Evolutionary conservation across 1,140 invertebrate species (phyloP), one percentile per base, ranked within the genome.

Genomic region (Drosophila sp.): DNA sequence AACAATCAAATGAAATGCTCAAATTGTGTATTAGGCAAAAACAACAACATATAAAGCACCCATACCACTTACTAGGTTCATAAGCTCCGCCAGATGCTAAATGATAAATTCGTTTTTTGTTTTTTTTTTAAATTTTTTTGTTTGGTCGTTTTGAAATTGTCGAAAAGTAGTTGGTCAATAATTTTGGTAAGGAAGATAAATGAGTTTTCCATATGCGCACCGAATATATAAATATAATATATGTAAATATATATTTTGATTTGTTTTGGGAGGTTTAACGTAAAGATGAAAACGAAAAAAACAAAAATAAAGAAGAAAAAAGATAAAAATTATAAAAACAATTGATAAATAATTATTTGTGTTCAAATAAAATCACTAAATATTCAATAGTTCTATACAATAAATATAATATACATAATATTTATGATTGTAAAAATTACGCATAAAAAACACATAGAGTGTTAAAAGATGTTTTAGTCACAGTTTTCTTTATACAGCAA

Each of bases 11-110:
- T 83, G 72, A 65, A 75, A 76, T 76, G 76, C 72, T 70, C 59
- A 53, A 78, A 63, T 40, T 46, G 45, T 70, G 63, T 54, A 13
- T 46, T 71, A 72, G 76, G 76, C 76, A 83, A 71, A 65, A 62
- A 81, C 78, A 84, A 86, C 62, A 67, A 74, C 84, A 86, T 91
- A 87, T 90, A 91, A 92, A 92, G 91, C 91, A 90, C 90, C 91
- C 89, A 91, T 90, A 92, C 84, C 91, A 91, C 91, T 92, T 92
- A 91, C 91, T 78, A 87, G 67, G 62, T 78, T 91, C 87, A 91
- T 92, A 92, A 82, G 74, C 64, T 92, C 91, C 91, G 70, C 74
- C 83, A 74, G 75, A 62, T 80, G 90, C 91, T 92, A 91, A 80
- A 78, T 74, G 71, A 78, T 78, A 71, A 77, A 77, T 77, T 89